Conservation (phyloP, 1,140 invertebrate species). For the Drosophila equinoxialis region DNA sequence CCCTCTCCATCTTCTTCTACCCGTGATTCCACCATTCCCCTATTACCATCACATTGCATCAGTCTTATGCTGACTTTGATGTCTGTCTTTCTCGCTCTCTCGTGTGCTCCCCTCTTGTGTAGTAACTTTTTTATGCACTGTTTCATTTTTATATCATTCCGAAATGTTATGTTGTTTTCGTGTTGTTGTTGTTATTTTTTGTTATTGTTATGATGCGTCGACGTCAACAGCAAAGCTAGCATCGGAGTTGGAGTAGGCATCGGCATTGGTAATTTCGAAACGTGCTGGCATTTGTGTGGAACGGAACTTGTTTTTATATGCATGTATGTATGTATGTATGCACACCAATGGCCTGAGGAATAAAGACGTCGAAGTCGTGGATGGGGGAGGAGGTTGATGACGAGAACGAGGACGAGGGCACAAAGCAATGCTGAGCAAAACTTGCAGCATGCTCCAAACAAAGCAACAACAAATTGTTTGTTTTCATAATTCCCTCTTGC, state of each 20-base stretch:
- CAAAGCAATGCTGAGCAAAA: slow-evolving; percentile 24
- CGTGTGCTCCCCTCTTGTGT: slow-evolving; percentile 20
- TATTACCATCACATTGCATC: not conserved
- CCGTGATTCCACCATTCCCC: not conserved
- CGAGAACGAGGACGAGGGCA: too few relatives aligned
- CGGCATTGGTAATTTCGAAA: slow-evolving; percentile 66
- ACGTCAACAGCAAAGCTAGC: slow-evolving; percentile 7
- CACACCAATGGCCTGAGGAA: slow-evolving; percentile 44
- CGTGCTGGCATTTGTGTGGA: slow-evolving; percentile 79
- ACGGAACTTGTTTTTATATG: slow-evolving; percentile 76
- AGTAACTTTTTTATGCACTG: slow-evolving; percentile 56
- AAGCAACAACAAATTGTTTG: slow-evolving; percentile 62
- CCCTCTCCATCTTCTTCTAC: not conserved
- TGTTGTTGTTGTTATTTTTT: slow-evolving; percentile 52
- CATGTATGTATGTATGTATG: slow-evolving; percentile 39
- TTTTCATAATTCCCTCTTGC: slow-evolving; percentile 70
- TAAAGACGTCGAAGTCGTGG: too few relatives aligned
- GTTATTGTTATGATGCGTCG: slow-evolving; percentile 77
- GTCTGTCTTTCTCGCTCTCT: slow-evolving; percentile 13
- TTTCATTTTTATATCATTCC: slow-evolving; percentile 52
- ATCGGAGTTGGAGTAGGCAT: slow-evolving; percentile 16
- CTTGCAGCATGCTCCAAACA: slow-evolving; percentile 32
- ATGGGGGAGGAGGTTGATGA: too few relatives aligned
- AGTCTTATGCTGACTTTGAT: not conserved
- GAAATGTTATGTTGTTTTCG: slow-evolving; percentile 57